phyloP scores from a whole-genome alignment of 2,888 invertebrate genomes.

The Megalurothrips usitatus region DNA sequence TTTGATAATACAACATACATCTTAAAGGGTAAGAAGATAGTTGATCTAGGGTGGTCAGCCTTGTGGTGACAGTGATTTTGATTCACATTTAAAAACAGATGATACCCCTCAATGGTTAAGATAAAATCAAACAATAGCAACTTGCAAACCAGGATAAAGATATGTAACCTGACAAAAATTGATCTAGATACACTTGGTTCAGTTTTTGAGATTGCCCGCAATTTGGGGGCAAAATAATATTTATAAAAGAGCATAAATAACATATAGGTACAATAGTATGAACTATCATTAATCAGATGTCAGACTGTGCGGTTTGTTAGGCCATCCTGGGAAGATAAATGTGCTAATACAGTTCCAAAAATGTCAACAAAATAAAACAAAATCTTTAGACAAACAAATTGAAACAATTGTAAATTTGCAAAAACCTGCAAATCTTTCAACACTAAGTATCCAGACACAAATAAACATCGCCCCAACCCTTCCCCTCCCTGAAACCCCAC shows the following conservation, averaged over 20 bases:
- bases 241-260: not conserved
- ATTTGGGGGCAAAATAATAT: not conserved
- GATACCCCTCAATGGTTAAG: not conserved
- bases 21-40: not conserved
- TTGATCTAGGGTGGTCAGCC: not conserved
- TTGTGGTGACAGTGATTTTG: too few relatives aligned
- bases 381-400: not conserved
- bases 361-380: not conserved
- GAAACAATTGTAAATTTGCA: not conserved
- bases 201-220: not conserved
- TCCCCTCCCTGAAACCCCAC: not conserved
- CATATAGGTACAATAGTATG: not conserved
- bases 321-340: conserved; percentile 2
- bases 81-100: not conserved
- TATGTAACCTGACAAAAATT: not conserved
- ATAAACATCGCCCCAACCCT: not conserved
- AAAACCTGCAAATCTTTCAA: not conserved
- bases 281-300: not conserved
- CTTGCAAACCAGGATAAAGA: not conserved
- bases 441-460: not conserved
- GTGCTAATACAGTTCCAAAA: not conserved
- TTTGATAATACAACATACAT: not conserved
- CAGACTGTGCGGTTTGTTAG: conserved; percentile 2
- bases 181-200: not conserved
- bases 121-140: not conserved